Percentiles rank a stretch among this genome's conserved stretches.
phyloP scores from a whole-genome alignment of 2,113 vertebrate species.

The Takifugu bimaculatus region DNA sequence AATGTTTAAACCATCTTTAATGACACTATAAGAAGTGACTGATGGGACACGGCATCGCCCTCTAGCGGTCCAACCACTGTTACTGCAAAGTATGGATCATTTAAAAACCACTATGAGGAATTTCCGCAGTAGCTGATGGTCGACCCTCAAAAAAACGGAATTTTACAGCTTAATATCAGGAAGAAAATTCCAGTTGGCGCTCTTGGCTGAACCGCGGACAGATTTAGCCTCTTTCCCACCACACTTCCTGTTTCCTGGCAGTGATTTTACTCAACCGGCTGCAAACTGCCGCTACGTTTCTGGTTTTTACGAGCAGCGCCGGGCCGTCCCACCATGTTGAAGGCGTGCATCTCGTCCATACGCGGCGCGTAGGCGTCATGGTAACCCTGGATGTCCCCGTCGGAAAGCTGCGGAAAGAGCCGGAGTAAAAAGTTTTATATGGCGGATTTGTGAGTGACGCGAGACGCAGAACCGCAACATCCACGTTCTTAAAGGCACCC shows the following conservation, averaged over 20 bases:
- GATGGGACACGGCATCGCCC: not conserved
- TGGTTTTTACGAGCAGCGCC: conserved; percentile 14
- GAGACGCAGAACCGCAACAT: not conserved
- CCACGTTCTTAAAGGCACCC: not conserved
- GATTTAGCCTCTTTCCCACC: conserved; percentile 12
- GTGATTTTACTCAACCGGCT: conserved; percentile 27
- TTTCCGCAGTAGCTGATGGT: conserved; percentile 11
- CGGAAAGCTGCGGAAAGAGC: conserved; percentile 65
- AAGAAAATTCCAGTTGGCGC: conserved; percentile 36
- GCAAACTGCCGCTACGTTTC: conserved; percentile 12
- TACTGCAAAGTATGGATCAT: not conserved
- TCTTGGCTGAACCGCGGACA: conserved; percentile 12
- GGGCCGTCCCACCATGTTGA: conserved; percentile 85
- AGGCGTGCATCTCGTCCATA: conserved; percentile 87
- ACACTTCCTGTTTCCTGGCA: conserved; percentile 20
- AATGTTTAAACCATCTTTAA: too few relatives aligned
- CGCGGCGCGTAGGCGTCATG: conserved; percentile 80
- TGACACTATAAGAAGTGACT: not conserved
- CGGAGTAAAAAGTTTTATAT: not conserved
- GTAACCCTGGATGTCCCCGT: conserved; percentile 82
- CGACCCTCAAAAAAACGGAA: conserved; percentile 9
- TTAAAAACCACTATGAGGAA: conserved; percentile 3
- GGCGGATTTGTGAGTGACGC: conserved; percentile 8
- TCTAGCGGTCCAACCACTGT: not conserved
- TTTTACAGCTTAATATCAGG: conserved; percentile 43